Percentiles rank a stretch among this genome's conserved stretches.
Conservation (phyloP, 1,140 invertebrate genomes). For the Catajapyx aquilonaris region DNA sequence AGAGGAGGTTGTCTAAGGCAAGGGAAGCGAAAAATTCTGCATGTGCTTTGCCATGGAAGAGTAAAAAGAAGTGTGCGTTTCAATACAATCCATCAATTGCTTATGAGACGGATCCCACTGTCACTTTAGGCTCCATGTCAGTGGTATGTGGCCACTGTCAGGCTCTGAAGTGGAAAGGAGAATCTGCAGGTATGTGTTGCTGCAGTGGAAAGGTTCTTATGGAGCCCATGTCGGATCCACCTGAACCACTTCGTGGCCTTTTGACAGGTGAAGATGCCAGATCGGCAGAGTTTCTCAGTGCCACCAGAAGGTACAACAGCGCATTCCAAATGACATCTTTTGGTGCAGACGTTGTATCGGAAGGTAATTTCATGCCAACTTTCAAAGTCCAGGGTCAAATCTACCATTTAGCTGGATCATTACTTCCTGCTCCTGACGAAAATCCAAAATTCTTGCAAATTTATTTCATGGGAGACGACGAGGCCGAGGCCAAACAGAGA, state of each 20-base stretch:
- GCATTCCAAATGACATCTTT: slow-evolving; percentile 21
- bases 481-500: slow-evolving; percentile 4
- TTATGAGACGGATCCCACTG: slow-evolving; percentile 1
- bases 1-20: no score
- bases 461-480: slow-evolving; percentile 13
- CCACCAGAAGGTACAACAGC: slow-evolving; percentile 21
- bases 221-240: slow-evolving; percentile 11
- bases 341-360: slow-evolving; percentile 14
- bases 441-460: slow-evolving; percentile 21
- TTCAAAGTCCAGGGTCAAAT: slow-evolving; percentile 26
- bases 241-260: slow-evolving; percentile 13
- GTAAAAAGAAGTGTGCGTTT: no score
- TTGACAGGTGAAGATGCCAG: slow-evolving; percentile 10
- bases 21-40: no score
- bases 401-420: slow-evolving; percentile 21
- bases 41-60: no score
- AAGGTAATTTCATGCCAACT: slow-evolving; percentile 17
- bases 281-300: slow-evolving; percentile 19
- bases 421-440: slow-evolving; percentile 15
- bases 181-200: slow-evolving; percentile 16
- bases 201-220: slow-evolving; percentile 14
- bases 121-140: slow-evolving; percentile 3
- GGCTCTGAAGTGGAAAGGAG: slow-evolving; percentile 17
- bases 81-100: slow-evolving; percentile 3
- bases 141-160: slow-evolving; percentile 9